Conservation (phyloP, 2,888 invertebrate genomes). For the Nudaria mundana region DNA sequence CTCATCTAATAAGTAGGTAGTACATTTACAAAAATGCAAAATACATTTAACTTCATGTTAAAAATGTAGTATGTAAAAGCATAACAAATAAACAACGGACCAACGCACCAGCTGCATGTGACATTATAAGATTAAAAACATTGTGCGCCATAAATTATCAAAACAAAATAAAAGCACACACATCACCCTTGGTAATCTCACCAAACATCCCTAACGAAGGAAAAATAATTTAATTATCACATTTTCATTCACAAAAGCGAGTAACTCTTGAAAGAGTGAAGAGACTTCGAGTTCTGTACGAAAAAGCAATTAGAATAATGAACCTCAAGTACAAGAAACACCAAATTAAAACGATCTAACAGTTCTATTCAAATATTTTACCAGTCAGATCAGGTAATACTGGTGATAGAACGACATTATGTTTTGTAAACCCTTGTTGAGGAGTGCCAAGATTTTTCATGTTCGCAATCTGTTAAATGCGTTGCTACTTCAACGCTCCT, state of each 20-base stretch:
- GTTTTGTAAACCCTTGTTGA: slow-evolving; percentile 32
- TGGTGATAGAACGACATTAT: slow-evolving; percentile 22
- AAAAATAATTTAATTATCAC: slow-evolving; percentile 75
- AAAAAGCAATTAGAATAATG: slow-evolving; percentile 69
- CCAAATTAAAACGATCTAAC: slow-evolving; percentile 32
- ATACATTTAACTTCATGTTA: too few relatives aligned
- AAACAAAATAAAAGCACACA: slow-evolving; percentile 34
- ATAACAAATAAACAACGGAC: too few relatives aligned
- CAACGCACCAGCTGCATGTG: neutral
- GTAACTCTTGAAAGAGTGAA: slow-evolving; percentile 65
- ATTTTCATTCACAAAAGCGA: slow-evolving; percentile 58
- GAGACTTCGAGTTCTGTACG: slow-evolving; percentile 63
- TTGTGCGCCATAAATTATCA: slow-evolving; percentile 13
- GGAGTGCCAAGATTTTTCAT: slow-evolving; percentile 51
- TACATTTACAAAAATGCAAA: too few relatives aligned
- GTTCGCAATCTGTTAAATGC: slow-evolving; percentile 67
- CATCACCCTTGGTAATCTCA: slow-evolving; percentile 62
- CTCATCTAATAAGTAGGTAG: too few relatives aligned
- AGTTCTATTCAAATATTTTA: neutral
- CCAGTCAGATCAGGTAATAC: slow-evolving; percentile 8
- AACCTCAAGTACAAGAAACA: slow-evolving; percentile 54
- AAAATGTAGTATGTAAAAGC: too few relatives aligned
- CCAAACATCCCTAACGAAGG: slow-evolving; percentile 46
- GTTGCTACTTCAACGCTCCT: slow-evolving; percentile 51
- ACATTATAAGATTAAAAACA: slow-evolving; percentile 8